Conservation (phyloP, 2,797 vertebrate genomes). For the Rhadinocentrus ornatus region DNA sequence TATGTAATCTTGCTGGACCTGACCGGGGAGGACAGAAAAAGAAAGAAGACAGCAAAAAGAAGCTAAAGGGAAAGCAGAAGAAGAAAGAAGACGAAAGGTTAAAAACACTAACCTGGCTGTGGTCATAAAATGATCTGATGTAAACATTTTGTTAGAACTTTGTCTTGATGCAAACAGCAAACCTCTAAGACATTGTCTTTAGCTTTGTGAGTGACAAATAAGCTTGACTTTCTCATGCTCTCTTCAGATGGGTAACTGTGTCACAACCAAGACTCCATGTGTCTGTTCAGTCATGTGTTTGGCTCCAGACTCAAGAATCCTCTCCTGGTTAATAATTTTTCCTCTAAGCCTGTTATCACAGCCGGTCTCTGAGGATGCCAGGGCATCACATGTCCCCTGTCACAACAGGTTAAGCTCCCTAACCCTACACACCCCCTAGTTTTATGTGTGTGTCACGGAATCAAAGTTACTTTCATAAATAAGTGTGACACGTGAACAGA, state of each 20-base stretch:
- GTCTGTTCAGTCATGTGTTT: conserved; percentile 70
- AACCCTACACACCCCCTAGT: neutral
- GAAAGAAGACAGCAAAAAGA: too few species aligned
- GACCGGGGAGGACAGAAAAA: too few species aligned
- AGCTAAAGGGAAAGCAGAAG: too few species aligned
- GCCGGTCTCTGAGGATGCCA: conserved; percentile 12
- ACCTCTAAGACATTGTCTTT: neutral
- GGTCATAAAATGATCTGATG: neutral
- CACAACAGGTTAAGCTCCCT: conserved; percentile 4
- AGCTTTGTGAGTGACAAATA: conserved; percentile 24
- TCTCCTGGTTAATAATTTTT: conserved; percentile 65
- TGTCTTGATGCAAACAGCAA: neutral
- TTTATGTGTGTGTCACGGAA: neutral
- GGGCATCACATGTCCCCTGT: conserved; percentile 16
- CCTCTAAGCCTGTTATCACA: conserved; percentile 57
- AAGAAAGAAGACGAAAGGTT: too few species aligned
- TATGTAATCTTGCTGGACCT: too few species aligned
- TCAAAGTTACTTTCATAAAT: neutral
- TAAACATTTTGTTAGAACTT: conserved; percentile 1
- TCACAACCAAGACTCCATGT: conserved; percentile 58
- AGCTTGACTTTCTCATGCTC: conserved; percentile 1
- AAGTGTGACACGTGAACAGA: neutral
- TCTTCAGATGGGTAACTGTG: conserved; percentile 51
- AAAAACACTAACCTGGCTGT: neutral
- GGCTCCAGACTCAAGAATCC: conserved; percentile 42